Evolutionary conservation across 2,888 invertebrate species (phyloP), one percentile per base, ranked within the genome.

Genomic region (Eudemis profundana): DNA sequence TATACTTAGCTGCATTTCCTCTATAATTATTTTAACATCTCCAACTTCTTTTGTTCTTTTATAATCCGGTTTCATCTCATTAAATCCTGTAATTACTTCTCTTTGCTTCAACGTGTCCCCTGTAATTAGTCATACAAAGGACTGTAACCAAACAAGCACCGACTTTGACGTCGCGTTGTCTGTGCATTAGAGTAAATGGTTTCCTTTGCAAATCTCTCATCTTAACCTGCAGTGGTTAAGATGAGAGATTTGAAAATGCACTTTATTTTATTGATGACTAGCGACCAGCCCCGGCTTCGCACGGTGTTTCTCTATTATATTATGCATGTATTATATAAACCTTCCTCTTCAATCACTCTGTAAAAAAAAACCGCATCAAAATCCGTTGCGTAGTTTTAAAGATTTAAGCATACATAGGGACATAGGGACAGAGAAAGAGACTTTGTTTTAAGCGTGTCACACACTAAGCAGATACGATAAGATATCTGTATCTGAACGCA

Each of bases 141-240:
- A 49, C 47, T 47, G 10, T 44, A 49, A 49, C 38, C 47, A 60
- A 49, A 49, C 46, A 60, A 60, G 49, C 59, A 33, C 23, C 27
- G 60, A 60, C 60, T 60, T 60, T 49, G 60, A 27, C 60, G 60
- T 60, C 42, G 42, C 44, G 49, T 60, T 49, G 47, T 59, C 44
- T 42, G 47, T 27, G 27, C 19, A 15, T 46, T 53, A 38, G 50
- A 50, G 2, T 29, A 33, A 15, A 23, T 23, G 38, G 17, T 17
- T 29, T 42, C 4, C 21, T 21, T 23, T 14, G 17, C 15, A 3
- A 50, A 50, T 15, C 10, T 51, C 50, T 4, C 36, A 51, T 36
- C 12, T 33, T 36, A 12, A 10, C 49, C 4, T 17, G 15, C 10
- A 33, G 7, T 33, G 10, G n/a, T n/a, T n/a, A n/a, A n/a, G n/a